Percentiles rank a stretch among this genome's conserved stretches.
phyloP scores from a whole-genome alignment of 2,888 invertebrate species.

The Nebria salina region DNA sequence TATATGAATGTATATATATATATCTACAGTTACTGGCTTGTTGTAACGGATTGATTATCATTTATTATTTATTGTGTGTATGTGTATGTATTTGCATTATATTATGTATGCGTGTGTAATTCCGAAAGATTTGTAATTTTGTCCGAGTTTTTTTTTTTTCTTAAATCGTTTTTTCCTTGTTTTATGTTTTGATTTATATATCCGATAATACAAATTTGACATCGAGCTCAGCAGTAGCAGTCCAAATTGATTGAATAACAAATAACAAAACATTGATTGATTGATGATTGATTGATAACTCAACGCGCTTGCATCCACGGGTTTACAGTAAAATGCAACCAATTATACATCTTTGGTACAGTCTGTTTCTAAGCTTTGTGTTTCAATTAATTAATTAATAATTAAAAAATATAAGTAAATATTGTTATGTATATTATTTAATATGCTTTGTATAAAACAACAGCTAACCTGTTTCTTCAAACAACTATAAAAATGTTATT shows the following conservation, averaged over 20 bases:
- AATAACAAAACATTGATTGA: slow-evolving; percentile 40
- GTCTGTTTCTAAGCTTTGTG: slow-evolving; percentile 46
- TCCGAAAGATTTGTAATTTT: slow-evolving; percentile 29
- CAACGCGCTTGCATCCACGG: slow-evolving; percentile 46
- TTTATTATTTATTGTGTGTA: slow-evolving; percentile 19
- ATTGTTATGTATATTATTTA: slow-evolving; percentile 38
- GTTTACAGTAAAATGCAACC: slow-evolving; percentile 45
- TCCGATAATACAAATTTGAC: slow-evolving; percentile 25
- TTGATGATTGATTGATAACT: slow-evolving; percentile 9
- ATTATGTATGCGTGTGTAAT: slow-evolving; percentile 21
- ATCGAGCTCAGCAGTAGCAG: slow-evolving; percentile 45
- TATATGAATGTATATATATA: background rate
- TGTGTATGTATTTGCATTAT: slow-evolving; percentile 19
- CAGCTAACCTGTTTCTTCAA: slow-evolving; percentile 39
- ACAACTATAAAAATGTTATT: slow-evolving; percentile 32
- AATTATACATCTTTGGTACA: slow-evolving; percentile 47
- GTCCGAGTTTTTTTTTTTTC: slow-evolving; percentile 27
- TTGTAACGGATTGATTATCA: slow-evolving; percentile 7
- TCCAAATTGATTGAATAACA: slow-evolving; percentile 43
- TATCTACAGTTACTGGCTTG: slow-evolving; percentile 27
- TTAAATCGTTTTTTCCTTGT: slow-evolving; percentile 28
- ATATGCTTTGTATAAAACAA: slow-evolving; percentile 44
- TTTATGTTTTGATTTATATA: slow-evolving; percentile 16
- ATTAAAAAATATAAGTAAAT: slow-evolving; percentile 40
- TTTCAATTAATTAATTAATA: slow-evolving; percentile 35